These are phyloP conservation scores for Pocillopora grandis DNA, from an alignment of 92 coral and sea anemone species.

Conservation along the genomic window DNA sequence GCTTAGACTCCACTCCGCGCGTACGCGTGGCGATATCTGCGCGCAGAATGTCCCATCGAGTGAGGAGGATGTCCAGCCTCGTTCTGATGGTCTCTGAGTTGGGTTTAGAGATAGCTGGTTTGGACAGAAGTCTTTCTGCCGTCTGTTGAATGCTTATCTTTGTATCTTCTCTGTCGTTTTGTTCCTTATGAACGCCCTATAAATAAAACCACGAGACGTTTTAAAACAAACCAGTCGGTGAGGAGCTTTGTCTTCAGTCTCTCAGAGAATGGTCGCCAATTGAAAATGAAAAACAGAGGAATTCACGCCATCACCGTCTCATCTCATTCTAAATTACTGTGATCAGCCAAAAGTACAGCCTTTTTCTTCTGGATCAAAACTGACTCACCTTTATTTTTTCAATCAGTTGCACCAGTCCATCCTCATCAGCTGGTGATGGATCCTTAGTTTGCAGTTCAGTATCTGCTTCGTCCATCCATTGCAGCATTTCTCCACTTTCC, in stretches of 20 bases:
- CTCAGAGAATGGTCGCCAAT: too few species aligned
- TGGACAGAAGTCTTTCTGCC: constrained; percentile 86
- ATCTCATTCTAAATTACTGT: too few species aligned
- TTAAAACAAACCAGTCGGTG: not conserved
- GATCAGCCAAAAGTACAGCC: not conserved
- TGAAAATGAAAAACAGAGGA: not conserved
- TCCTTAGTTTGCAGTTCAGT: constrained; percentile 71
- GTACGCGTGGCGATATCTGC: constrained; percentile 86
- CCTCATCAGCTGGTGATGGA: constrained; percentile 93
- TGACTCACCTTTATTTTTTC: constrained; percentile 26
- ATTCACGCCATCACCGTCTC: not conserved
- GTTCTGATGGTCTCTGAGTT: constrained; percentile 90
- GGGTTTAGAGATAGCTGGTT: constrained; percentile 87
- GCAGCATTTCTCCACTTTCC: constrained; percentile 87
- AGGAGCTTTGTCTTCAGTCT: not conserved
- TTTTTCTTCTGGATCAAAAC: not conserved
- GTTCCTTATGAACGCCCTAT: constrained; percentile 81
- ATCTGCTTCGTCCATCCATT: constrained; percentile 94
- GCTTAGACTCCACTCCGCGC: constrained; percentile 84
- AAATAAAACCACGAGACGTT: not conserved
- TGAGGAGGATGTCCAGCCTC: constrained; percentile 86
- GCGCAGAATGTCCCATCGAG: constrained; percentile 99
- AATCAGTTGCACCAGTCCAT: constrained; percentile 76
- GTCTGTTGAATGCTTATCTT: constrained; percentile 78
- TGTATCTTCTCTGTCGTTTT: constrained; percentile 82